Conservation (phyloP, 2,888 invertebrate genomes). For the Drosophila hawaiiensis region DNA sequence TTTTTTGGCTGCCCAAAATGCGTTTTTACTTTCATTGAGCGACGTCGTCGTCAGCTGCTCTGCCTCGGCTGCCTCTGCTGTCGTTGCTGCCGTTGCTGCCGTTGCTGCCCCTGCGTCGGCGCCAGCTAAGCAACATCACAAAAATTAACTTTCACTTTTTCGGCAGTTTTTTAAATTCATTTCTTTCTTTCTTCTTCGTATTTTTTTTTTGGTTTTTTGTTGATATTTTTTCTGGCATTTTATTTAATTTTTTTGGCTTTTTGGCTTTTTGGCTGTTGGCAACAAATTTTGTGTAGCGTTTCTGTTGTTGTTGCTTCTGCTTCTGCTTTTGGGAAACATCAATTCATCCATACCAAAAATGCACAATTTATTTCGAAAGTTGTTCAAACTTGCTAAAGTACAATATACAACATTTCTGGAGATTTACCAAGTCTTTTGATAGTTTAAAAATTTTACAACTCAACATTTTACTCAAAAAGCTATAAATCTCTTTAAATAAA, state of each 20-base stretch:
- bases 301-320: slow-evolving; percentile 27
- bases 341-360: slow-evolving; percentile 57
- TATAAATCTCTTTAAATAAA: background rate
- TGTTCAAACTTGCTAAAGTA: slow-evolving; percentile 21
- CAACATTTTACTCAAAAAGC: background rate
- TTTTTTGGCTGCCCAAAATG: slow-evolving; percentile 57
- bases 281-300: slow-evolving; percentile 30
- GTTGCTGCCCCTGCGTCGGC: slow-evolving; percentile 36
- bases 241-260: slow-evolving; percentile 45
- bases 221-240: slow-evolving; percentile 52
- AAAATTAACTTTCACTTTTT: slow-evolving; percentile 85
- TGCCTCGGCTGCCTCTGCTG: slow-evolving; percentile 14
- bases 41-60: slow-evolving; percentile 40
- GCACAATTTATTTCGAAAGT: slow-evolving; percentile 50
- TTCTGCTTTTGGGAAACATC: slow-evolving; percentile 49
- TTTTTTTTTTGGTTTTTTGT: slow-evolving; percentile 37
- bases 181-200: slow-evolving; percentile 69
- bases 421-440: background rate
- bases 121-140: slow-evolving; percentile 74
- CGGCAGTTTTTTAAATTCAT: slow-evolving; percentile 83
- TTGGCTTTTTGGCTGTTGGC: slow-evolving; percentile 47
- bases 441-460: background rate
- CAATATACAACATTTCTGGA: background rate
- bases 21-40: slow-evolving; percentile 83
- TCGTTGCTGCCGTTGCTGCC: background rate